phyloP scores from a whole-genome alignment of 2,888 invertebrate genomes.

The Orthosia cruda region DNA sequence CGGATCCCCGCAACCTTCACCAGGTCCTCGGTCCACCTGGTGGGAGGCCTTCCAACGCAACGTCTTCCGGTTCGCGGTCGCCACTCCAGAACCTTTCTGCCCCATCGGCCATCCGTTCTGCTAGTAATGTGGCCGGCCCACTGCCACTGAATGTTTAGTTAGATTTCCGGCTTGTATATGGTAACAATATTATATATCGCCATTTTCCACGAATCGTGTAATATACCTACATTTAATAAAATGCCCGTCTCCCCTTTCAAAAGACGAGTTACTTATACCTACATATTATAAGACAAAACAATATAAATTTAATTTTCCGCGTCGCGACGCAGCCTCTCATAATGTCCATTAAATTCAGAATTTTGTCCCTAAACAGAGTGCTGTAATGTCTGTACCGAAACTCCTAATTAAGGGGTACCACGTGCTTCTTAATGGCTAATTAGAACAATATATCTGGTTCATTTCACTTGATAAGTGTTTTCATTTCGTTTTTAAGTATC shows the following conservation, averaged over 20 bases:
- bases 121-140: too few relatives aligned
- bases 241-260: neutral
- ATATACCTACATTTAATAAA: slow-evolving; percentile 12
- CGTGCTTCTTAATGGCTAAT: slow-evolving; percentile 61
- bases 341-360: slow-evolving; percentile 63
- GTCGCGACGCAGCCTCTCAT: slow-evolving; percentile 52
- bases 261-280: slow-evolving; percentile 4
- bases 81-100: too few relatives aligned
- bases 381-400: slow-evolving; percentile 54
- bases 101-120: too few relatives aligned
- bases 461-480: slow-evolving; percentile 48
- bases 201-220: neutral
- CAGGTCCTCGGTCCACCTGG: too few relatives aligned
- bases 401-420: slow-evolving; percentile 58
- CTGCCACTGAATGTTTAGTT: too few relatives aligned
- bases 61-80: too few relatives aligned
- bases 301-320: slow-evolving; percentile 61
- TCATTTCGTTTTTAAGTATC: slow-evolving; percentile 30
- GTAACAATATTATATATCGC: neutral
- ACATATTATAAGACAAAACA: slow-evolving; percentile 39
- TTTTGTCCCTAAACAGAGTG: slow-evolving; percentile 57
- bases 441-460: slow-evolving; percentile 43
- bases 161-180: too few relatives aligned
- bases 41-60: too few relatives aligned
- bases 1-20: too few relatives aligned